Evolutionary conservation across 1,140 invertebrate genomes (phyloP).

Genomic region (Campoletis sonorensis): DNA sequence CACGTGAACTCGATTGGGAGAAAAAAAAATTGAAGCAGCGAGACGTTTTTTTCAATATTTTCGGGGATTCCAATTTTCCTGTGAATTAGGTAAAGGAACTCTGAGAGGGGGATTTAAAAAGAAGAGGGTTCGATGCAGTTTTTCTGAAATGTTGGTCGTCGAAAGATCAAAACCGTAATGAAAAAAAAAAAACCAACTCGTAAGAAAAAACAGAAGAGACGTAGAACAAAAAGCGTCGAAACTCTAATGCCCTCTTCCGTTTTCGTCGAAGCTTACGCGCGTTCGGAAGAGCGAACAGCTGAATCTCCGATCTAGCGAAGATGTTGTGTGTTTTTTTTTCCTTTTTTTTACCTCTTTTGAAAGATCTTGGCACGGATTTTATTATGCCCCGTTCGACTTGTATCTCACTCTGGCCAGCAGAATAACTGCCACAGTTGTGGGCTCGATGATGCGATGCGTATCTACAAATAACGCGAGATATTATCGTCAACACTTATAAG

Average conservation of each 20-base stretch:
- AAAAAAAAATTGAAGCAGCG: neutral
- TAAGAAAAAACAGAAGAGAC: neutral
- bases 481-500: conserved; percentile 16
- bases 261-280: neutral
- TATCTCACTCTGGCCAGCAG: neutral
- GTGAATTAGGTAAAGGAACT: neutral
- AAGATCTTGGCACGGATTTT: conserved; percentile 26
- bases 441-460: conserved; percentile 26
- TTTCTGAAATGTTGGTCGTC: neutral
- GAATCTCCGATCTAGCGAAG: conserved; percentile 31
- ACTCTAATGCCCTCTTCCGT: conserved; percentile 39
- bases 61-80: neutral
- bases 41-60: conserved; percentile 5
- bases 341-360: conserved; percentile 34
- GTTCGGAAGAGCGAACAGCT: conserved; percentile 20
- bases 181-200: conserved; percentile 17
- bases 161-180: neutral
- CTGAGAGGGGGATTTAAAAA: neutral
- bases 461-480: conserved; percentile 38
- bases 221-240: conserved; percentile 22
- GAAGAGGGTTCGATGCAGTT: neutral
- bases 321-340: conserved; percentile 34
- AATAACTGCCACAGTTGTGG: conserved; percentile 15
- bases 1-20: neutral
- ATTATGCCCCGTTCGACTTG: conserved; percentile 21